These are phyloP conservation scores for Penelope pileata DNA, from an alignment of 2,113 vertebrate genomes.

Conservation along the genomic window DNA sequence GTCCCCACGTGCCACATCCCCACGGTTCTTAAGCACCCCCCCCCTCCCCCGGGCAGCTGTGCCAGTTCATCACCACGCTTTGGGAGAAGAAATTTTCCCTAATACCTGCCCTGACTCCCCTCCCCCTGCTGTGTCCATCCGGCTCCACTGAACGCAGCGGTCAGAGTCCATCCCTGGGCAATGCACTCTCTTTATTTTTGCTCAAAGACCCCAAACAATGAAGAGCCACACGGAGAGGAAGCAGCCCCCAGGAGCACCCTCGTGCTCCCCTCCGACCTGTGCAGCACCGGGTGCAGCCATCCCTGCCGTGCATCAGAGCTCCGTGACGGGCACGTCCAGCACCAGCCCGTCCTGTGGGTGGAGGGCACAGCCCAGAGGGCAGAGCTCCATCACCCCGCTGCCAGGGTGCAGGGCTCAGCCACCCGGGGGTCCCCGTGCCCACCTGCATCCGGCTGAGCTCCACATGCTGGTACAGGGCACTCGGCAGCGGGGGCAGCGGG, in stretches of 20 bases:
- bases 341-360: background rate
- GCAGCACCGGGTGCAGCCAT: background rate
- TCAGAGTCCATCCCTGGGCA: accelerated
- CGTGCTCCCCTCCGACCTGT: background rate
- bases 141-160: accelerated
- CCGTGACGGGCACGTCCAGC: background rate
- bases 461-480: background rate
- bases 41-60: too few relatives aligned
- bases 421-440: background rate
- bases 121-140: too few relatives aligned
- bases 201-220: background rate
- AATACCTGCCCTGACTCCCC: too few relatives aligned
- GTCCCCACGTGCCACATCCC: too few relatives aligned
- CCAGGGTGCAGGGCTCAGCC: background rate
- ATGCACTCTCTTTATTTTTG: background rate
- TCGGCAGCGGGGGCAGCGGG: constrained; percentile 41
- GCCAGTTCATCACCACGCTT: too few relatives aligned
- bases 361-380: background rate
- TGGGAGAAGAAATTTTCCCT: too few relatives aligned
- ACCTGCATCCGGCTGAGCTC: background rate
- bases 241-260: accelerated
- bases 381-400: background rate
- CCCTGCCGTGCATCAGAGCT: background rate
- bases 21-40: too few relatives aligned
- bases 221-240: background rate